Conservation (phyloP, 2,888 invertebrate species). For the Anarsia innoxiella region DNA sequence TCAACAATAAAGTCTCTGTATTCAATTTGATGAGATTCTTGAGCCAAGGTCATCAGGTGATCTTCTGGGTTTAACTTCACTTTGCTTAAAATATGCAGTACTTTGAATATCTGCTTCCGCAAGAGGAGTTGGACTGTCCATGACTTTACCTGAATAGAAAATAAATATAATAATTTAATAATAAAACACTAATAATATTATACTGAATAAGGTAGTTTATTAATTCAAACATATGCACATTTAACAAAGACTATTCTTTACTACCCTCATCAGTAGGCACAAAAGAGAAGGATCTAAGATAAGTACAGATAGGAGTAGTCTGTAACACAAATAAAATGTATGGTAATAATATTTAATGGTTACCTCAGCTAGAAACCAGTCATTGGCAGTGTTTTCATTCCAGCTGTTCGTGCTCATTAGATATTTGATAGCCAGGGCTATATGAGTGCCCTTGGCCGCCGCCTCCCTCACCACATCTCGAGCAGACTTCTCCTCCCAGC, state of each 20-base stretch:
- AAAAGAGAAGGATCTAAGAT: too few species aligned
- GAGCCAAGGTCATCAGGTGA: conserved; percentile 74
- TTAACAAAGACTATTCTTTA: too few species aligned
- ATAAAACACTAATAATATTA: too few species aligned
- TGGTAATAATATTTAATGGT: too few species aligned
- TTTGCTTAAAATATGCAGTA: conserved; percentile 78
- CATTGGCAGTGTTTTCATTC: conserved; percentile 63
- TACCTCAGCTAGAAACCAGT: conserved; percentile 76
- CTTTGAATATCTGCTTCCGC: conserved; percentile 78
- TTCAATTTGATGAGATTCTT: conserved; percentile 72
- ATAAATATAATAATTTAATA: too few species aligned
- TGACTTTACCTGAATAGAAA: conserved; percentile 66
- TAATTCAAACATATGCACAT: too few species aligned
- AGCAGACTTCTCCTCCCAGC: conserved; percentile 78
- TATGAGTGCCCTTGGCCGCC: conserved; percentile 79
- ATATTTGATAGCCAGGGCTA: conserved; percentile 75
- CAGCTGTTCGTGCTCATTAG: conserved; percentile 73
- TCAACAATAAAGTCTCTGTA: conserved; percentile 80
- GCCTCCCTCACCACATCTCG: conserved; percentile 81
- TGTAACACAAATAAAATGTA: too few species aligned
- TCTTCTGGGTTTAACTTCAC: conserved; percentile 74
- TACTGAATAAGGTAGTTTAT: too few species aligned
- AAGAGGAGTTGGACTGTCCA: conserved; percentile 78
- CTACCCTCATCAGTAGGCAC: too few species aligned
- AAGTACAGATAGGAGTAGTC: too few species aligned